Percentiles rank a stretch among this genome's conserved stretches.
These are phyloP conservation scores for Torymus tubicola DNA, from an alignment of 2,888 invertebrate species.

Conservation along the genomic window DNA sequence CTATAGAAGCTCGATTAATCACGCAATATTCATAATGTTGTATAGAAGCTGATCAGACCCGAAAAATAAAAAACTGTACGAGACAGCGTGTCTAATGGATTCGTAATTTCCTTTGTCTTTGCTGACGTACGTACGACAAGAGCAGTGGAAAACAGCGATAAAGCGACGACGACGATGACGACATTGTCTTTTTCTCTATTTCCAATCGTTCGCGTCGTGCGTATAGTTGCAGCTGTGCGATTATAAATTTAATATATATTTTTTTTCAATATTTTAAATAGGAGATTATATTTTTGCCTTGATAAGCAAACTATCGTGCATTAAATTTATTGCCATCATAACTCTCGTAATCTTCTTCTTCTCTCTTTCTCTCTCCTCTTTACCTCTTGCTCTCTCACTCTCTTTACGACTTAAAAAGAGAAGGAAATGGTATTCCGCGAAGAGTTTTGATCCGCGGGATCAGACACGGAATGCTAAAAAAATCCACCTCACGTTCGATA, in stretches of 20 bases:
- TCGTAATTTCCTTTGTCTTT: constrained; percentile 48
- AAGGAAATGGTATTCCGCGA: constrained; percentile 32
- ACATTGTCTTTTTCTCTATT: background rate
- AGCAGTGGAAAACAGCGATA: constrained; percentile 35
- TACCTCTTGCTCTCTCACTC: background rate
- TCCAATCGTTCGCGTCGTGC: background rate
- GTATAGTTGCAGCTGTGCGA: constrained; percentile 22
- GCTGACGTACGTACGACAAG: constrained; percentile 20
- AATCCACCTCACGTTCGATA: constrained; percentile 57
- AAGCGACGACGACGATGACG: constrained; percentile 37
- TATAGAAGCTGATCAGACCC: constrained; percentile 14
- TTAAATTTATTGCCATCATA: constrained; percentile 48
- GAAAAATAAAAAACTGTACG: constrained; percentile 10
- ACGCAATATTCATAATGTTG: constrained; percentile 45
- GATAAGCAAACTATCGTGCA: background rate
- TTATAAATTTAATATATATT: background rate
- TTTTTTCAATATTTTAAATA: no score
- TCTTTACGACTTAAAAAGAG: background rate
- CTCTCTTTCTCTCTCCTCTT: background rate
- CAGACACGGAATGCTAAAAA: constrained; percentile 27
- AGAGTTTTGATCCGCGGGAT: constrained; percentile 40
- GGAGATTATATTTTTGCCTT: no score
- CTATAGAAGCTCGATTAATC: constrained; percentile 35
- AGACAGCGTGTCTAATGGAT: constrained; percentile 34
- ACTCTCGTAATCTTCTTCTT: constrained; percentile 39